Conservation (phyloP, 1,140 invertebrate species). For the Drosophila nebulosa region DNA sequence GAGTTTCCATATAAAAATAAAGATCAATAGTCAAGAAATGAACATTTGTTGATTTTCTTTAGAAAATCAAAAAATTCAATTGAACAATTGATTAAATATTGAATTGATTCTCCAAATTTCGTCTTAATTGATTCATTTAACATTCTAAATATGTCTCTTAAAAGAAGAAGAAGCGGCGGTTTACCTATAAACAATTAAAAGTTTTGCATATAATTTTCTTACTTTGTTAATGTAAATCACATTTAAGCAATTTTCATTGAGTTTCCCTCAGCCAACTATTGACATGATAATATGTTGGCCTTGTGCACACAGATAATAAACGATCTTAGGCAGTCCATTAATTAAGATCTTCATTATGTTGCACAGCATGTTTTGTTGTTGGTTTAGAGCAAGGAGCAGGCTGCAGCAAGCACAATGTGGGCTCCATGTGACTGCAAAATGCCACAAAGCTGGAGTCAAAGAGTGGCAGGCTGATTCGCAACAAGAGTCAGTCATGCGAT, state of each 20-base stretch:
- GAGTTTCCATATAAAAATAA: no score
- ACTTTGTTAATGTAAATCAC: not conserved
- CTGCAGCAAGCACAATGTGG: not conserved
- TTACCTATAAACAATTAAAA: no score
- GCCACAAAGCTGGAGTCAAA: not conserved
- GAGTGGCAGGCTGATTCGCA: not conserved
- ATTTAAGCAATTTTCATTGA: not conserved
- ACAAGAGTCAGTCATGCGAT: not conserved
- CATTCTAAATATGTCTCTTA: no score
- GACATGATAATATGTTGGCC: slow-evolving; percentile 8
- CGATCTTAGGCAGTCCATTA: slow-evolving; percentile 1
- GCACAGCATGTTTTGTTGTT: not conserved
- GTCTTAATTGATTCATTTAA: no score
- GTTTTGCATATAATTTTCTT: not conserved
- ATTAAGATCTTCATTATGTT: slow-evolving; percentile 14
- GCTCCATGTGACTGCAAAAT: not conserved
- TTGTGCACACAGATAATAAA: slow-evolving; percentile 1
- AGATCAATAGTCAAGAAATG: no score
- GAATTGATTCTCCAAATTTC: no score
- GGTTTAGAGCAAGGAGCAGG: not conserved
- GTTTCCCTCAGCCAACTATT: not conserved
- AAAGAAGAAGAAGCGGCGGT: no score
- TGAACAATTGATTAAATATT: no score
- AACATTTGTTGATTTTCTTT: no score
- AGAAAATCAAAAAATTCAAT: no score